A percentile compares a stretch with the other conserved stretches of the same genome.
These are phyloP conservation scores for Rhabdornis inornatus DNA, from an alignment of 2,113 vertebrate species.

Conservation along the genomic window DNA sequence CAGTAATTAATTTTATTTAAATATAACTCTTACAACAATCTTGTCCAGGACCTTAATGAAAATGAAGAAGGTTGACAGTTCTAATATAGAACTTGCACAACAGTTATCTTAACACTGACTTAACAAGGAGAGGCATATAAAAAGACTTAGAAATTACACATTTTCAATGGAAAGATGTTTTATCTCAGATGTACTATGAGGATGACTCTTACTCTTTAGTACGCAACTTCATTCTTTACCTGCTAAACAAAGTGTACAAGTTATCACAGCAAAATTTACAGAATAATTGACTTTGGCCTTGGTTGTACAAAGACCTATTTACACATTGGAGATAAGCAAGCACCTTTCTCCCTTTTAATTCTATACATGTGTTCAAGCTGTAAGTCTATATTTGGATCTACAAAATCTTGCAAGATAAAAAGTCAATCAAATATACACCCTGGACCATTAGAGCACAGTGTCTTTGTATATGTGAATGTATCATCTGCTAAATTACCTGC, in stretches of 20 bases:
- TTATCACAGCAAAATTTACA: constrained; percentile 64
- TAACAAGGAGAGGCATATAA: constrained; percentile 12
- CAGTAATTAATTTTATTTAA: constrained; percentile 50
- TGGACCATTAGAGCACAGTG: background rate
- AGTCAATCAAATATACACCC: constrained; percentile 60
- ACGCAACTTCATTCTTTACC: background rate
- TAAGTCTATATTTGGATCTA: constrained; percentile 37
- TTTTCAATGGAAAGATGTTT: background rate
- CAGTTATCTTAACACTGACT: constrained; percentile 2
- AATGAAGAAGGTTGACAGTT: constrained; percentile 33
- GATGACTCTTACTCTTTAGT: background rate
- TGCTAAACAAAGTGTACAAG: constrained; percentile 34
- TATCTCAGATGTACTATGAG: constrained; percentile 7
- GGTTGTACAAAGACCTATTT: constrained; percentile 49
- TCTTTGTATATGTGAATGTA: background rate
- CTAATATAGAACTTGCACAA: constrained; percentile 62
- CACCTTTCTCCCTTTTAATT: constrained; percentile 38
- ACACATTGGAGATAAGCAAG: constrained; percentile 53
- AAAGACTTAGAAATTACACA: constrained; percentile 29
- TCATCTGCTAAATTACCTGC: background rate
- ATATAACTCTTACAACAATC: constrained; percentile 28
- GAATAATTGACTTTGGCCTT: constrained; percentile 8
- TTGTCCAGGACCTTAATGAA: constrained; percentile 8
- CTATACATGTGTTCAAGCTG: constrained; percentile 64
- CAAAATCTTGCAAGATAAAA: constrained; percentile 50